Conservation (phyloP, 2,113 vertebrate species). For the Oncorhynchus keta region DNA sequence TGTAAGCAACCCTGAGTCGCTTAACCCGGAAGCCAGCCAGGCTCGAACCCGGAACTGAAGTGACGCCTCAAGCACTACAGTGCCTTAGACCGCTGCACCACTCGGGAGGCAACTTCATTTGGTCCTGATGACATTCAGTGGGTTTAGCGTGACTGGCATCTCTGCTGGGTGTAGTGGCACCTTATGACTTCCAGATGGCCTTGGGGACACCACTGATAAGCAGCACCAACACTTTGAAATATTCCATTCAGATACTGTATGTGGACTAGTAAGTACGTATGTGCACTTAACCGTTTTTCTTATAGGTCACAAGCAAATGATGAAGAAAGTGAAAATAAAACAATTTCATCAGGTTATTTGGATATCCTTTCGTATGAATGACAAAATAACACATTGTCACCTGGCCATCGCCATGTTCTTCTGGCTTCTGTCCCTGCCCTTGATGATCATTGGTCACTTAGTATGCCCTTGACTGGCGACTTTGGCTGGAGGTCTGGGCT, state of each 20-base stretch:
- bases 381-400: background rate
- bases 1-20: too few species aligned
- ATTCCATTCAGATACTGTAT: background rate
- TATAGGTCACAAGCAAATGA: background rate
- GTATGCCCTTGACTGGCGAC: constrained; percentile 63
- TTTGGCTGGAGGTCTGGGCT: constrained; percentile 52
- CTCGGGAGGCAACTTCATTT: constrained; percentile 41
- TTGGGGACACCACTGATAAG: constrained; percentile 46
- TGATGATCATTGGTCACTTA: constrained; percentile 51
- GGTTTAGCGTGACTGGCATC: constrained; percentile 24
- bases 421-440: constrained; percentile 46
- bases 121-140: constrained; percentile 29
- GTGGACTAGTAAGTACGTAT: background rate
- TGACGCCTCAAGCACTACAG: too few species aligned
- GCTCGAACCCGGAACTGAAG: too few species aligned
- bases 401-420: constrained; percentile 14
- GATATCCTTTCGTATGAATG: background rate
- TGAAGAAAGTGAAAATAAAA: background rate
- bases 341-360: background rate
- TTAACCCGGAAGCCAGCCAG: too few species aligned
- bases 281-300: background rate
- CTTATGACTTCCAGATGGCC: constrained; percentile 40
- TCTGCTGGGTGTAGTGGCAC: constrained; percentile 26
- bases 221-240: background rate
- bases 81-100: too few species aligned